Percentiles rank a stretch among this genome's conserved stretches.
phyloP scores from a whole-genome alignment of 2,888 invertebrate genomes.

The Drosophila nr. perissopoda region DNA sequence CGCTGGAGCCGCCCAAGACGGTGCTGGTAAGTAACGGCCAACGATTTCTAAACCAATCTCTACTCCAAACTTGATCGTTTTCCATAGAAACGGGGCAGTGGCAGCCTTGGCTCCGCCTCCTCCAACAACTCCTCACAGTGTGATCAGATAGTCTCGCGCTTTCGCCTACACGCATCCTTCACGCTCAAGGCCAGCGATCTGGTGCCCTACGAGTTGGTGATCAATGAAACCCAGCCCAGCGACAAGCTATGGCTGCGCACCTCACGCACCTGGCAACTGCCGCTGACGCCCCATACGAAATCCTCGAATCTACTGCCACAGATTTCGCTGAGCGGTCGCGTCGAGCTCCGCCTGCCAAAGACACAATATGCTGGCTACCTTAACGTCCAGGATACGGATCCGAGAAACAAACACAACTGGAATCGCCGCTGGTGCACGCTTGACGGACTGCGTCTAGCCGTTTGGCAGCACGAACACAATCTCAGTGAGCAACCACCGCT shows the following conservation, averaged over 20 bases:
- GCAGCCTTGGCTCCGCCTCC: conserved; percentile 49
- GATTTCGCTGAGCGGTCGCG: conserved; percentile 72
- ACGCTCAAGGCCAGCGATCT: conserved; percentile 70
- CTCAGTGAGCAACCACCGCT: conserved; percentile 81
- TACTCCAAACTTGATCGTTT: neutral
- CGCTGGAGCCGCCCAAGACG: conserved; percentile 63
- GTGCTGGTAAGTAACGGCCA: conserved; percentile 47
- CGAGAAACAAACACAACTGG: conserved; percentile 85
- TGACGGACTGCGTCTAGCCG: conserved; percentile 83
- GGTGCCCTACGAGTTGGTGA: conserved; percentile 76
- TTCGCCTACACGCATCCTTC: conserved; percentile 83
- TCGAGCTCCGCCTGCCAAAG: conserved; percentile 76
- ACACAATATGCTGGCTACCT: conserved; percentile 85
- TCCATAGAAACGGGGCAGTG: conserved; percentile 55
- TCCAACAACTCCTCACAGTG: conserved; percentile 62
- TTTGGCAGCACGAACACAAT: conserved; percentile 86
- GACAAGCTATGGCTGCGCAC: conserved; percentile 75
- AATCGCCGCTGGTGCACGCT: conserved; percentile 87
- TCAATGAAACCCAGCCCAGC: conserved; percentile 44
- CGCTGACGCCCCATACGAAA: conserved; percentile 63
- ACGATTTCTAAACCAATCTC: neutral
- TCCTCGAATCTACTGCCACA: conserved; percentile 77
- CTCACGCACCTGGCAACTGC: conserved; percentile 62
- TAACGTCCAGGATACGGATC: conserved; percentile 85
- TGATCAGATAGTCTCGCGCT: conserved; percentile 81